Percentiles rank a stretch among this genome's conserved stretches.
Evolutionary conservation across 1,140 invertebrate genomes (phyloP).

Genomic region (Cardiocondyla obscurior): DNA sequence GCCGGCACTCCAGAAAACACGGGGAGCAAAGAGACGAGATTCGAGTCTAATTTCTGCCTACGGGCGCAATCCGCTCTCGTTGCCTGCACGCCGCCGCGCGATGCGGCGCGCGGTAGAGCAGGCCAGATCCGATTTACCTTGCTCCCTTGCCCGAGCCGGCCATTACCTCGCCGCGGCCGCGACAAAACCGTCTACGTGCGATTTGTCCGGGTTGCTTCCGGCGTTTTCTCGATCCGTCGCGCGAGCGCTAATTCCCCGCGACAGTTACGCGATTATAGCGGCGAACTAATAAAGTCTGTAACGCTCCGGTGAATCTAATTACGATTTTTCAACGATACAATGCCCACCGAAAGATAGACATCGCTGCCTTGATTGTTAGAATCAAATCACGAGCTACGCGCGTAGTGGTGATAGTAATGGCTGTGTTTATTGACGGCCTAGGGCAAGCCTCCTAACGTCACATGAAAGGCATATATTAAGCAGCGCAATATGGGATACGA

Average conservation of each 20-base stretch:
- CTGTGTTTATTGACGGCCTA: conserved; percentile 38
- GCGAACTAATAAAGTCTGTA: conserved; percentile 41
- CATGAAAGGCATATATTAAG: conserved; percentile 41
- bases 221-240: conserved; percentile 29
- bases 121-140: conserved; percentile 64
- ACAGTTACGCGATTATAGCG: conserved; percentile 47
- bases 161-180: too few relatives aligned
- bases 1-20: conserved; percentile 73
- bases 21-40: conserved; percentile 72
- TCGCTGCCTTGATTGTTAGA: conserved; percentile 4
- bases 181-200: conserved; percentile 38
- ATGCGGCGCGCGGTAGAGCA: conserved; percentile 29
- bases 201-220: conserved; percentile 59
- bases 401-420: conserved; percentile 14
- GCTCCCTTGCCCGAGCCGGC: conserved; percentile 5
- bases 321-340: conserved; percentile 36
- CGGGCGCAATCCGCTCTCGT: conserved; percentile 72
- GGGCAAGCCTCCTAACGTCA: conserved; percentile 19
- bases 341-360: conserved; percentile 5
- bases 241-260: conserved; percentile 34
- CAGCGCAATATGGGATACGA: conserved; percentile 22
- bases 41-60: conserved; percentile 77
- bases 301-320: conserved; percentile 37
- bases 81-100: conserved; percentile 41
- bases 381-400: not conserved